These are phyloP conservation scores for Pseudopleuronectes americanus DNA, from an alignment of 2,797 vertebrate genomes.

Conservation along the genomic window DNA sequence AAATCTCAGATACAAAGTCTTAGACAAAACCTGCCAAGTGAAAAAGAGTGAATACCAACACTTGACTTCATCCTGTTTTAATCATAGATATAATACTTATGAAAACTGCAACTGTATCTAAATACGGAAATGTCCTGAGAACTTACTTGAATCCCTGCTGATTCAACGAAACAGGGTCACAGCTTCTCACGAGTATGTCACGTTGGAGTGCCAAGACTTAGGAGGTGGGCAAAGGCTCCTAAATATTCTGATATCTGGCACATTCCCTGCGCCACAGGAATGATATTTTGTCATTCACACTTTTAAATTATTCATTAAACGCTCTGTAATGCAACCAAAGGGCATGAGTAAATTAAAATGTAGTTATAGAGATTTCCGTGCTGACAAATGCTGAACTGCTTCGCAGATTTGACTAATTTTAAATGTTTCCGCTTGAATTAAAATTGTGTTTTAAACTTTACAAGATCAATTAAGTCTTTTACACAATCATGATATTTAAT, in stretches of 20 bases:
- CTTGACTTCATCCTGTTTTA: background rate
- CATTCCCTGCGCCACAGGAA: no score
- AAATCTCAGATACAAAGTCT: background rate
- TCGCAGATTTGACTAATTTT: no score
- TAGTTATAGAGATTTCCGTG: background rate
- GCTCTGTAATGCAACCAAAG: no score
- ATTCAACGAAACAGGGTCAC: background rate
- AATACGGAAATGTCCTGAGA: background rate
- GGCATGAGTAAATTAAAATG: background rate
- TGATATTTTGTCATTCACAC: background rate
- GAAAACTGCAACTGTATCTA: no score
- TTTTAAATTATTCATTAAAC: background rate
- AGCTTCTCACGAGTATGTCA: background rate
- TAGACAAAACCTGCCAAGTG: constrained; percentile 1
- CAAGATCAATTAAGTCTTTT: no score
- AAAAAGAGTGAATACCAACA: constrained; percentile 3
- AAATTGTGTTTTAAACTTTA: background rate
- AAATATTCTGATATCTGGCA: background rate
- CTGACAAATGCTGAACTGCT: background rate
- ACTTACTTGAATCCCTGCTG: background rate
- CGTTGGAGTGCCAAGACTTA: no score
- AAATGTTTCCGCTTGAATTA: background rate
- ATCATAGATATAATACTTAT: no score
- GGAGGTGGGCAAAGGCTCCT: no score
- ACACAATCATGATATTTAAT: no score